A percentile compares a stretch with the other conserved stretches of the same genome.
phyloP scores from a whole-genome alignment of 2,113 vertebrate species.

The Misgurnus anguillicaudatus region DNA sequence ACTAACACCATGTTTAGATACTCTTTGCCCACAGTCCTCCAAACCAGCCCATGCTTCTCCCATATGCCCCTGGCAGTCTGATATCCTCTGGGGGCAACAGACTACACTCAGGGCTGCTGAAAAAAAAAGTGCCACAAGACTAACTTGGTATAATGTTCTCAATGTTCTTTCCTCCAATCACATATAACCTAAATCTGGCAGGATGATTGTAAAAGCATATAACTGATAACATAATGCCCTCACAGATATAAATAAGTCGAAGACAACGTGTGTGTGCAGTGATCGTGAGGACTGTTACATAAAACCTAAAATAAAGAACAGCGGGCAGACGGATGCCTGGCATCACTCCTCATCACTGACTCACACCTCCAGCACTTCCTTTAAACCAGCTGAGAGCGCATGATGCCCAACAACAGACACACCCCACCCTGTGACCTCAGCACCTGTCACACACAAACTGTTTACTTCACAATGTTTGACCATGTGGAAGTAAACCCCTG shows the following conservation, averaged over 20 bases:
- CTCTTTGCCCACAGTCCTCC: not conserved
- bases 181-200: too few relatives aligned
- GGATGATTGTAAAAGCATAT: too few relatives aligned
- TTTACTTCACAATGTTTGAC: constrained; percentile 8
- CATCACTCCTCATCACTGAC: constrained; percentile 35
- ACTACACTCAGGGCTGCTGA: not conserved
- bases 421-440: constrained; percentile 32
- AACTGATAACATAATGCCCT: too few relatives aligned
- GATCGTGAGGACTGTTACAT: too few relatives aligned
- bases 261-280: too few relatives aligned
- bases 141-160: too few relatives aligned
- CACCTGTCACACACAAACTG: constrained; percentile 46
- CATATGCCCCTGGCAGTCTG: not conserved
- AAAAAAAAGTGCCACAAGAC: too few relatives aligned
- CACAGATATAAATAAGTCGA: too few relatives aligned
- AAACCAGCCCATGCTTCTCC: not conserved
- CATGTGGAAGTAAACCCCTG: constrained; percentile 25
- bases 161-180: too few relatives aligned
- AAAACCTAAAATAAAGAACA: not conserved
- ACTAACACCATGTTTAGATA: not conserved
- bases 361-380: constrained; percentile 51
- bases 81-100: not conserved
- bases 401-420: constrained; percentile 2
- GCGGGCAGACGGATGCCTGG: constrained; percentile 42
- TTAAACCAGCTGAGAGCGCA: constrained; percentile 23